Base-by-base conservation (phyloP, 2,797 vertebrate genomes). In the Muscicapa comitata region DNA sequence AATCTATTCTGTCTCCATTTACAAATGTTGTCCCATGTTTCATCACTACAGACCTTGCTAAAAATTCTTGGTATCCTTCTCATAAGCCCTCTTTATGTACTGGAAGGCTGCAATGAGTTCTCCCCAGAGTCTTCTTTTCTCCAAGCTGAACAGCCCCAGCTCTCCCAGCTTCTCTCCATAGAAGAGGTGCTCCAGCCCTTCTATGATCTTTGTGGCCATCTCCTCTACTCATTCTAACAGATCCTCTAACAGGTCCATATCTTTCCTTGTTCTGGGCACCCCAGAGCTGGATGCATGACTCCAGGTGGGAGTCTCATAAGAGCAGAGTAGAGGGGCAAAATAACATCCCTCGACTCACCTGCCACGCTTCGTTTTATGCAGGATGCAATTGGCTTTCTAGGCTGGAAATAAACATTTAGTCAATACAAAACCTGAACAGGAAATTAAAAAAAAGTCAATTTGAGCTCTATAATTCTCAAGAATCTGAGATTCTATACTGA, bases 21-120 rank as follows among this genome's bases (percentile, higher is more conserved):
- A 37, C 26, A 82, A 48, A 25, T 20, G 5, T 45, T 71, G 25
- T 0, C 2, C 4, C 1, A 0, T 13, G 11, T 61, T 11, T 47
- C 63, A 5, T 31, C 54, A 61, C 50, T 73, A 57, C 6, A 40
- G 9, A 18, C 4, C 9, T 43, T 57, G 11, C 7, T 33, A 33
- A 72, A 58, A 58, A 72, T 25, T 71, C 14, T 28, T 55, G 13
- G 13, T 13, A 9, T 28, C 24, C 45, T 80, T 48, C 35, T 50
- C 1, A n/a, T 20, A 77, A 73, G 2, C 5, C 7, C 2, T 8
- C 20, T 67, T 67, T 35, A 37, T 35, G 2, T 65, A 55, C 7
- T 53, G 23, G 35, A 80, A 70, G 13, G 6, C 12, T 3, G 2
- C 10, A 63, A 17, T 11, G 35, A 43, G 11, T 5, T 70, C 9